A percentile compares a stretch with the other conserved stretches of the same genome.
These are phyloP conservation scores for Phenganax stokvisi DNA, from an alignment of 92 coral and sea anemone genomes.

Conservation along the genomic window DNA sequence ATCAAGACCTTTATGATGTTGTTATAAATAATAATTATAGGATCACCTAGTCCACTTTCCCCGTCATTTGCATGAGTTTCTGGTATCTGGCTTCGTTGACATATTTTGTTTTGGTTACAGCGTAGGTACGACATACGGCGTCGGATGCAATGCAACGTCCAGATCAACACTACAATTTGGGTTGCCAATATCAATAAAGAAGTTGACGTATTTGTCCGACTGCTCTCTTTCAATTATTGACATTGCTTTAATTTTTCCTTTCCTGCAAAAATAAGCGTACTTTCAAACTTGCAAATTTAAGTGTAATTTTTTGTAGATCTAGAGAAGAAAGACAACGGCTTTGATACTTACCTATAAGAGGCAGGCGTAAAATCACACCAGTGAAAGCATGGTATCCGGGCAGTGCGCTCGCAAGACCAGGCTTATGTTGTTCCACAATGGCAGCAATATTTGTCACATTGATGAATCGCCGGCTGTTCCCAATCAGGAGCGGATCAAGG, in stretches of 20 bases:
- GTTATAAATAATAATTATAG: neutral
- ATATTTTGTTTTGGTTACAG: neutral
- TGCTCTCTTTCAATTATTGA: too few relatives aligned
- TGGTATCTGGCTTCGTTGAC: constrained; percentile 4
- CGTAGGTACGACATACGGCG: neutral
- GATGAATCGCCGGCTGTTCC: neutral
- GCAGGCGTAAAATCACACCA: neutral
- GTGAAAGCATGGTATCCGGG: neutral
- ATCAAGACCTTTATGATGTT: neutral
- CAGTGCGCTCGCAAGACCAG: constrained; percentile 11
- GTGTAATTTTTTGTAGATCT: too few relatives aligned
- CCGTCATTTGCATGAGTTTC: constrained; percentile 12
- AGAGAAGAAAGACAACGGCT: too few relatives aligned
- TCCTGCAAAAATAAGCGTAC: too few relatives aligned
- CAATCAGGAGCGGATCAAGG: neutral
- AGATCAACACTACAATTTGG: neutral
- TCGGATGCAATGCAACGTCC: neutral
- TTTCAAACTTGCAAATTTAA: too few relatives aligned
- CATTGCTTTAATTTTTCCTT: too few relatives aligned
- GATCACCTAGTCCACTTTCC: constrained; percentile 10
- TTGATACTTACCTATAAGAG: neutral
- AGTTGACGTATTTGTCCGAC: neutral
- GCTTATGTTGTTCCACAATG: neutral
- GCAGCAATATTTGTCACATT: constrained; percentile 3
- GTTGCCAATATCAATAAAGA: neutral